Evolutionary conservation across 2,113 vertebrate genomes (phyloP).

Genomic region (Crocuta crocuta): DNA sequence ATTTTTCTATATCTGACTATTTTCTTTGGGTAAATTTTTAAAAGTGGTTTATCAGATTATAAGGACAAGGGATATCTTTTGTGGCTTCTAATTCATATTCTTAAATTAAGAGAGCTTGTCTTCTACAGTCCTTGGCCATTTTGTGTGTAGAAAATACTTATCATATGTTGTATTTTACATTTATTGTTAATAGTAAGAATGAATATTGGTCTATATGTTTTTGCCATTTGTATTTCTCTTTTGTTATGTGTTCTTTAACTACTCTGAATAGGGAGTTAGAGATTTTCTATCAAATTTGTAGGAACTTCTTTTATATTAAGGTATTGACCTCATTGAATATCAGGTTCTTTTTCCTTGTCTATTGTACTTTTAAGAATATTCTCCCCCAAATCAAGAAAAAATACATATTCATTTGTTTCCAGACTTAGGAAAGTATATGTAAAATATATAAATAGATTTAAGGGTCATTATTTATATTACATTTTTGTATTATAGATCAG

Average conservation of each 20-base stretch:
- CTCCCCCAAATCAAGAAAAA: background rate
- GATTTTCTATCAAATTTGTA: background rate
- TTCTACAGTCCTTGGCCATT: background rate
- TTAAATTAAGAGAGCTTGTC: background rate
- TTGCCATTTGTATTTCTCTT: background rate
- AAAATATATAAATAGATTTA: background rate
- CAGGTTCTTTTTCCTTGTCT: background rate
- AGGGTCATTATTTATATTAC: background rate
- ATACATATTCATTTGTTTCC: background rate
- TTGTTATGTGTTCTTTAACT: background rate
- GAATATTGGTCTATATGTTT: background rate
- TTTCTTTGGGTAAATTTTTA: background rate
- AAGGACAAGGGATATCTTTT: background rate
- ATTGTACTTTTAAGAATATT: background rate
- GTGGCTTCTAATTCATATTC: background rate
- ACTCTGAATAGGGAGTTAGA: background rate
- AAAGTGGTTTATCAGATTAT: background rate
- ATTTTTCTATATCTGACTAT: background rate
- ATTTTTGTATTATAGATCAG: background rate
- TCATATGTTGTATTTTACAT: background rate
- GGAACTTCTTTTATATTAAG: background rate
- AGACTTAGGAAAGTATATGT: background rate
- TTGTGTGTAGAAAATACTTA: background rate
- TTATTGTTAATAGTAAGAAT: background rate
- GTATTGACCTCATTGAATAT: background rate